Percentiles rank a stretch among this genome's conserved stretches.
Conservation (phyloP, 2,797 vertebrate species). For the Kryptolebias ocellatus region DNA sequence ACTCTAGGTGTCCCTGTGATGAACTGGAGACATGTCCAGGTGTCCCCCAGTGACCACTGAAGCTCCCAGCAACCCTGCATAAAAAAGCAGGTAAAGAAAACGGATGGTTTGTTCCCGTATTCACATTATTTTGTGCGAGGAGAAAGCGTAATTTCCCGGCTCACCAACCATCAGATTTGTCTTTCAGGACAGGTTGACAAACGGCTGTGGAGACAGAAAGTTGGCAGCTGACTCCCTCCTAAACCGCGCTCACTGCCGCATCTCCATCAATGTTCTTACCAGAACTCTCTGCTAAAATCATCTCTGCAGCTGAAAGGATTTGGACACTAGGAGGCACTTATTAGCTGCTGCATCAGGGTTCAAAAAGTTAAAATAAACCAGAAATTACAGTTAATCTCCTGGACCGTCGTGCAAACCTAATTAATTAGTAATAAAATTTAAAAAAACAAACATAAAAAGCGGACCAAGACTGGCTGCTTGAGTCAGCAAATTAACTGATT, state of each 20-base stretch:
- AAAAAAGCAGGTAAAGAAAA: too few species aligned
- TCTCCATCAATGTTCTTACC: background rate
- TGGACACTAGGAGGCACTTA: background rate
- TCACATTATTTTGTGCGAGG: background rate
- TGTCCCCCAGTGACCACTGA: too few species aligned
- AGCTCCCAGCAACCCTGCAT: too few species aligned
- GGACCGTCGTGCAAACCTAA: too few species aligned
- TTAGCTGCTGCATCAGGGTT: background rate
- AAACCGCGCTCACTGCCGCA: background rate
- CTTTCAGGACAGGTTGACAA: background rate
- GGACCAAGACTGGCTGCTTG: too few species aligned
- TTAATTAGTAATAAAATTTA: too few species aligned
- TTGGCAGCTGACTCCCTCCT: background rate
- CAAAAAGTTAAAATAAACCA: background rate
- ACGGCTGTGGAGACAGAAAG: background rate
- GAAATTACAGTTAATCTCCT: too few species aligned
- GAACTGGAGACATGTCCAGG: too few species aligned
- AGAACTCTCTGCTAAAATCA: conserved; percentile 6
- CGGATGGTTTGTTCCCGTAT: background rate
- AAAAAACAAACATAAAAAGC: too few species aligned
- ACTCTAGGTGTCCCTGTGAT: too few species aligned
- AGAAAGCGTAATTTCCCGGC: background rate
- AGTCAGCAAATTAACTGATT: too few species aligned
- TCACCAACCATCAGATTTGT: background rate
- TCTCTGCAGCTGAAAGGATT: conserved; percentile 1